Evolutionary conservation across 2,797 vertebrate species (phyloP), one percentile per base, ranked within the genome.

Genomic region (Odontamblyopus rebecca): DNA sequence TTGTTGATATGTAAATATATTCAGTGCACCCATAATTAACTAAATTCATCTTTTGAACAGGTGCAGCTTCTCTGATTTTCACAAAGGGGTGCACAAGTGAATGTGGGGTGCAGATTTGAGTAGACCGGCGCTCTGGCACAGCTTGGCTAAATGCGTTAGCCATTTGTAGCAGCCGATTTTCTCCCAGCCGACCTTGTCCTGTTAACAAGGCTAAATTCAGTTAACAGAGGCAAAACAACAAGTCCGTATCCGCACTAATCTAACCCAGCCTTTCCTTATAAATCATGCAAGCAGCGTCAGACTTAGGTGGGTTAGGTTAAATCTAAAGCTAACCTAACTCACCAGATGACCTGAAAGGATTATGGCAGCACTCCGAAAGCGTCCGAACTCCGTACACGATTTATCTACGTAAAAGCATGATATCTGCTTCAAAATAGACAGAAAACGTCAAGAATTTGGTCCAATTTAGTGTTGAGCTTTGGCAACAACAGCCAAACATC

Each of bases 111-210:
- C 63, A 50, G 23, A 29, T 29, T 66, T 16, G 23, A 0, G 35
- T 13, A 15, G 16, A 44, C 29, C 44, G 61, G 44, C 30, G 23
- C 50, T 23, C n/a, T 61, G 74, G 44, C 26, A 12, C 71, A 63
- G 65, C 23, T 69, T 9, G 65, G 70, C 82, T 82, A 89, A 71
- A 72, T 0, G 41, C 9, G 69, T 77, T 86, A 81, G 83, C 84
- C 65, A 54, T 66, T 68, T 63, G 77, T 75, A 74, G 72, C 74
- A 18, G 32, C 44, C 57, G 35, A 18, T 67, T 70, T 61, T 23
- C 44, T 9, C 53, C 48, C 23, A n/a, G 30, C 32, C 80, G 71
- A 81, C 82, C 80, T 81, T 68, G 71, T 50, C 69, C 59, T 67
- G 63, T 60, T 67, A 68, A 64, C 62, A 62, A 12, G 61, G 64